Evolutionary conservation across 2,888 invertebrate genomes (phyloP).

Genomic region (Sinhomidia bicolor): DNA sequence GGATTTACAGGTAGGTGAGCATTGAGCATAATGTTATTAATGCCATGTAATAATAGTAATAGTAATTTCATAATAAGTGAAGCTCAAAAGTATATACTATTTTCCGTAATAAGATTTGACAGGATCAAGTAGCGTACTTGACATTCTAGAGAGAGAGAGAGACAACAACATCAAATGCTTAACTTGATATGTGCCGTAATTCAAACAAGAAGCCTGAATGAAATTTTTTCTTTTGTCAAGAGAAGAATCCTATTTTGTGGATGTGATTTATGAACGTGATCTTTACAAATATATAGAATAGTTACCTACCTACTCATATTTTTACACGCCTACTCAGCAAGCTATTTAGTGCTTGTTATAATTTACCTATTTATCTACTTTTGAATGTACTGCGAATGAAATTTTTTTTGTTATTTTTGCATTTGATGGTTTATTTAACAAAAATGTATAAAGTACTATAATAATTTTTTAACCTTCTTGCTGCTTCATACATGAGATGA

Average conservation of each 20-base stretch:
- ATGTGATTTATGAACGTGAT: too few species aligned
- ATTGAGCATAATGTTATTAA: constrained; percentile 45
- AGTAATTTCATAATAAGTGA: background rate
- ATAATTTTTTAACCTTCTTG: too few species aligned
- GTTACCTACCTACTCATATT: too few species aligned
- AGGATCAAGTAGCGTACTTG: constrained; percentile 31
- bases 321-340: too few species aligned
- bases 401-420: too few species aligned
- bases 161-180: background rate
- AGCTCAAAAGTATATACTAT: background rate
- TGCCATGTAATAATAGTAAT: constrained; percentile 47
- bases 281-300: too few species aligned
- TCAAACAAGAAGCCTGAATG: background rate
- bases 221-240: background rate
- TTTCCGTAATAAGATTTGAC: constrained; percentile 42
- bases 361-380: too few species aligned
- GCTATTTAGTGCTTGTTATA: too few species aligned
- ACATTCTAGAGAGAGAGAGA: constrained; percentile 14
- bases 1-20: constrained; percentile 63
- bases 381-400: too few species aligned
- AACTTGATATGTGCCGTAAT: background rate
- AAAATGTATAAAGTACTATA: too few species aligned
- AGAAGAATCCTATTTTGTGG: background rate
- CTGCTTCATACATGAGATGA: too few species aligned
- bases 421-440: too few species aligned